These are phyloP conservation scores for Dasypus novemcinctus DNA, from an alignment of 2,113 vertebrate genomes.

Conservation along the genomic window DNA sequence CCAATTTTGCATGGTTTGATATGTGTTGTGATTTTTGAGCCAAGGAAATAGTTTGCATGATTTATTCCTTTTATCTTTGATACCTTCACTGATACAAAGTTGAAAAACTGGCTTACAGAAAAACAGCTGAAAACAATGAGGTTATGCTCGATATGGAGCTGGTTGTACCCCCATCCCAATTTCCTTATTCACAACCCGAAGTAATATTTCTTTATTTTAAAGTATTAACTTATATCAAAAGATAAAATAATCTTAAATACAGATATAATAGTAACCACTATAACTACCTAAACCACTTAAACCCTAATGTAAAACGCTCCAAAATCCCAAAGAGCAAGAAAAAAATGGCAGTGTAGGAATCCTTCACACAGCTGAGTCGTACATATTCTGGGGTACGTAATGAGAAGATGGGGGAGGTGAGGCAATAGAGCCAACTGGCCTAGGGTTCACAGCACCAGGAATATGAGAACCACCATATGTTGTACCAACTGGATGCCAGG, in stretches of 20 bases:
- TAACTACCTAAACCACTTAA: slow-evolving; percentile 51
- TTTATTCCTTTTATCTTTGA: slow-evolving; percentile 47
- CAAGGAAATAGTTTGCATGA: background rate
- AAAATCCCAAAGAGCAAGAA: slow-evolving; percentile 55
- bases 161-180: slow-evolving; percentile 42
- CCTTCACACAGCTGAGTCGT: slow-evolving; percentile 53
- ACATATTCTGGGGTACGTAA: slow-evolving; percentile 88
- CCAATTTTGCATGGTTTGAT: no score
- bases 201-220: slow-evolving; percentile 17
- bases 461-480: slow-evolving; percentile 73
- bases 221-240: slow-evolving; percentile 72
- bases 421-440: slow-evolving; percentile 83
- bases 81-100: slow-evolving; percentile 53
- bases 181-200: slow-evolving; percentile 53
- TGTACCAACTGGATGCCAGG: slow-evolving; percentile 85
- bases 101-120: slow-evolving; percentile 38
- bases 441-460: slow-evolving; percentile 81
- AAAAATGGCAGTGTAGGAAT: slow-evolving; percentile 42
- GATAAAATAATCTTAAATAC: slow-evolving; percentile 58
- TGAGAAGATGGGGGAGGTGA: slow-evolving; percentile 85
- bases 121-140: background rate
- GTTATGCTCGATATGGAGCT: background rate
- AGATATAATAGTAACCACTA: slow-evolving; percentile 43
- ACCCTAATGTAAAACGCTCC: slow-evolving; percentile 48
- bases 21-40: background rate